phyloP scores from a whole-genome alignment of 2,888 invertebrate species.

The Pharmacophagus antenor region DNA sequence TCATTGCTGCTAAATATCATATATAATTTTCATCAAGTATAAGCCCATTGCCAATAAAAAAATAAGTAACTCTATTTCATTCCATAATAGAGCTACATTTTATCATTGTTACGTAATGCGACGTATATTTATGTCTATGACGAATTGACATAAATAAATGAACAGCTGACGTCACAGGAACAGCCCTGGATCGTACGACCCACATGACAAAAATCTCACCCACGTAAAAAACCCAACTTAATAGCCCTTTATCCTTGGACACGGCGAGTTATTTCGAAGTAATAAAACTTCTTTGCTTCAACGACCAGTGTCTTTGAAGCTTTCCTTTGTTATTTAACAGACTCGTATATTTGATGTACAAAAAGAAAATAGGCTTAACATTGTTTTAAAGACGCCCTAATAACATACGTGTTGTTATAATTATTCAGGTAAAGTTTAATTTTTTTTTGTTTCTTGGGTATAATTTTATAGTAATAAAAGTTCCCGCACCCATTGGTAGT shows the following conservation, averaged over 20 bases:
- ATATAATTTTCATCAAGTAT: too few species aligned
- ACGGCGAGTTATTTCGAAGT: slow-evolving; percentile 20
- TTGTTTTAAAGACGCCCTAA: not conserved
- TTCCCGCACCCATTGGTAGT: too few species aligned
- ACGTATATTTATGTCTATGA: not conserved
- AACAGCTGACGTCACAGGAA: not conserved
- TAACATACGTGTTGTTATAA: not conserved
- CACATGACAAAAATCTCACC: slow-evolving; percentile 10
- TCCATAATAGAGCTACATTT: too few species aligned
- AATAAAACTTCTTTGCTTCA: slow-evolving; percentile 22
- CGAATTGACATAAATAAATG: not conserved
- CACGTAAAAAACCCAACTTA: slow-evolving; percentile 15
- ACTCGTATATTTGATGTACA: slow-evolving; percentile 16
- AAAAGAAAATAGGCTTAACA: not conserved
- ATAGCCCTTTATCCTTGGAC: slow-evolving; percentile 24
- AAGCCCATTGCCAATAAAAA: too few species aligned
- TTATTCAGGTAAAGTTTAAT: not conserved
- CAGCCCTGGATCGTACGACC: not conserved
- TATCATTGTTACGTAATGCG: too few species aligned
- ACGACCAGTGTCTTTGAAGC: slow-evolving; percentile 23
- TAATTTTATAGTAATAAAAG: too few species aligned
- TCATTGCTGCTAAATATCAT: too few species aligned
- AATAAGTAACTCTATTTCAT: too few species aligned
- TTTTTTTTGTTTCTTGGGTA: too few species aligned
- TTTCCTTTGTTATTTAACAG: slow-evolving; percentile 25